These are phyloP conservation scores for Poecilia latipinna DNA, from an alignment of 2,113 vertebrate species.

Conservation along the genomic window DNA sequence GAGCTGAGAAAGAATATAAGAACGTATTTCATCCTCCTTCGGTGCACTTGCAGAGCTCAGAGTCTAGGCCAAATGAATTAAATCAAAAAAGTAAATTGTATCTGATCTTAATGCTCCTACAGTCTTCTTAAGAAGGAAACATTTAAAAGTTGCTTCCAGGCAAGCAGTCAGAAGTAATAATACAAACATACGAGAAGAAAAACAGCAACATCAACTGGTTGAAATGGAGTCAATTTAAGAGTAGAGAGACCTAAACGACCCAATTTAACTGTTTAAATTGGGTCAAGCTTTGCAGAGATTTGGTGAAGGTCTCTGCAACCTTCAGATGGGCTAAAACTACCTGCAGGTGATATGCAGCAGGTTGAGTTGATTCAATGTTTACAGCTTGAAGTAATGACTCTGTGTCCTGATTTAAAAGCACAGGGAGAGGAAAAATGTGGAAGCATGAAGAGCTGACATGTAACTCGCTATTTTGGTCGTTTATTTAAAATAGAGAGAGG, in stretches of 20 bases:
- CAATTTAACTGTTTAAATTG: too few relatives aligned
- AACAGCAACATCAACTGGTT: background rate
- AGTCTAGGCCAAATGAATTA: background rate
- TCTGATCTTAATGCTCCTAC: background rate
- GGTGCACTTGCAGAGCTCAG: background rate
- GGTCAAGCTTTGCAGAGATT: too few relatives aligned
- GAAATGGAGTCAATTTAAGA: background rate
- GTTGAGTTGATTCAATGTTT: slow-evolving; percentile 37
- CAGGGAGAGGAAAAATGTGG: background rate
- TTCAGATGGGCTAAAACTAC: background rate
- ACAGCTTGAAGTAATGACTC: slow-evolving; percentile 59
- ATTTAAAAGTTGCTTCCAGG: background rate
- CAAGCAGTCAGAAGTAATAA: background rate
- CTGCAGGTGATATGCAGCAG: background rate
- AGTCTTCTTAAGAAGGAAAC: background rate
- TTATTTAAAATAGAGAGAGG: background rate
- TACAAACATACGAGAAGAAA: background rate
- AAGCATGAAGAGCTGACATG: slow-evolving; percentile 5
- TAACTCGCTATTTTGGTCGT: background rate
- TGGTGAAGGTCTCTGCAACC: background rate
- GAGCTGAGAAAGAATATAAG: background rate
- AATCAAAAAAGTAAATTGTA: background rate
- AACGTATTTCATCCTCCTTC: background rate
- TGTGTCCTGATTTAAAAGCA: slow-evolving; percentile 1
- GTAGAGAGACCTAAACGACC: background rate